Base-by-base conservation (phyloP, 2,113 vertebrate species). In the Psittacula cyanocephala region DNA sequence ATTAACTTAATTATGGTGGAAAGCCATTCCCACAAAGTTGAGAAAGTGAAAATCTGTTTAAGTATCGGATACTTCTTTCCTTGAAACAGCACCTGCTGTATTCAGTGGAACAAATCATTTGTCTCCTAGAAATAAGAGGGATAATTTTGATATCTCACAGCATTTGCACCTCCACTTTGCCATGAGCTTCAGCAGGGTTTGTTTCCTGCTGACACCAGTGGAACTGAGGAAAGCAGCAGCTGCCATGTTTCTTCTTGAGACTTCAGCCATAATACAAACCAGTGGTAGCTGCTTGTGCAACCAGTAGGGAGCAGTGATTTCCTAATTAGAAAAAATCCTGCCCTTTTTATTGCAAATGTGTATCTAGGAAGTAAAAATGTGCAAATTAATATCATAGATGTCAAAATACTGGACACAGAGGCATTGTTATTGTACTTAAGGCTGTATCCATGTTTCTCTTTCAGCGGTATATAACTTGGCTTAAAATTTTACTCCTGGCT, bases 401-500 rank as follows among this genome's bases (percentile, higher is more conserved):
- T 95, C 88, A 92, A 92, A 96, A 87, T 87, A 87, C 83, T 91
- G 86, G 92, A 87, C 86, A 76, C 70, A 47, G 89, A 87, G 55
- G 74, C 77, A 41, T 86, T 94, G 63, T 91, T 96, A 92, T 82
- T 92, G 35, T 46, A 92, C 74, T 94, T 85, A 85, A 87, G 74
- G 70, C 78, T 87, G 70, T 22, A 95, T 41, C 88, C 89, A 89
- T 94, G 82, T 97, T 97, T 96, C 72, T 82, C 55, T 94, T 94
- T 85, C 41, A 84, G 95, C 35, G 88, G 92, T 96, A 96, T 96
- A 67, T 62, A 59, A 63, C 86, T 96, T 95, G 91, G 96, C 92
- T 93, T 91, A 69, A 89, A 93, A 85, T 76, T 91, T 88, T 84
- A 72, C 23, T 85, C 86, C 83, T 95, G 83, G 69, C 77, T 94